Evolutionary conservation across 2,797 vertebrate genomes (phyloP).

Genomic region (Ctenopoma multispine): DNA sequence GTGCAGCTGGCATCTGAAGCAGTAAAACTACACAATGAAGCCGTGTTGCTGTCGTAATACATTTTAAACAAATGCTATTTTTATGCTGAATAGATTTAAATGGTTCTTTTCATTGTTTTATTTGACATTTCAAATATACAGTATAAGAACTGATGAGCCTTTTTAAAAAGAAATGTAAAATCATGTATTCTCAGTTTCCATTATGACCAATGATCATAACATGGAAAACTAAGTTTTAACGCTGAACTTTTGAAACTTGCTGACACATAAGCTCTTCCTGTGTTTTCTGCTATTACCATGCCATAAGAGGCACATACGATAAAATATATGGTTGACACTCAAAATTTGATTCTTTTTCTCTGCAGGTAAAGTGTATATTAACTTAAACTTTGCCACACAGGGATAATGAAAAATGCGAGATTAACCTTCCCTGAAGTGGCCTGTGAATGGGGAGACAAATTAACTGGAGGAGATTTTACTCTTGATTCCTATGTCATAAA

Average conservation of each 20-base stretch:
- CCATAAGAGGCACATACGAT: too few species aligned
- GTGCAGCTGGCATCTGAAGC: not conserved
- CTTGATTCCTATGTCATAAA: not conserved
- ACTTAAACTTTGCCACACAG: not conserved
- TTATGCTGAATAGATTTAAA: not conserved
- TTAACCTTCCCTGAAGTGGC: slow-evolving; percentile 1
- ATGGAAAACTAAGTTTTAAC: not conserved
- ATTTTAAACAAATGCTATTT: not conserved
- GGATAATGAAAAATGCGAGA: not conserved
- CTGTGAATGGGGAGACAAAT: slow-evolving; percentile 19
- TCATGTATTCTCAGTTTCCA: not conserved
- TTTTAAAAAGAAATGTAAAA: too few species aligned
- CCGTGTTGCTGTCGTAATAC: not conserved
- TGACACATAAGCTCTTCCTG: not conserved
- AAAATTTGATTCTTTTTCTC: not conserved
- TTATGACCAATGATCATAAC: not conserved
- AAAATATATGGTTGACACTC: not conserved
- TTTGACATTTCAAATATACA: not conserved
- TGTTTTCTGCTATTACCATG: not conserved
- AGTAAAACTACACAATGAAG: slow-evolving; percentile 6
- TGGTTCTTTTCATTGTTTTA: not conserved
- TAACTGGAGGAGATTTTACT: slow-evolving; percentile 1
- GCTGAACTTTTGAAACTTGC: not conserved
- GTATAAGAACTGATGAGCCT: not conserved
- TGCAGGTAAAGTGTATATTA: not conserved